phyloP scores from a whole-genome alignment of 2,113 vertebrate genomes.

The Circaetus cinerascens region DNA sequence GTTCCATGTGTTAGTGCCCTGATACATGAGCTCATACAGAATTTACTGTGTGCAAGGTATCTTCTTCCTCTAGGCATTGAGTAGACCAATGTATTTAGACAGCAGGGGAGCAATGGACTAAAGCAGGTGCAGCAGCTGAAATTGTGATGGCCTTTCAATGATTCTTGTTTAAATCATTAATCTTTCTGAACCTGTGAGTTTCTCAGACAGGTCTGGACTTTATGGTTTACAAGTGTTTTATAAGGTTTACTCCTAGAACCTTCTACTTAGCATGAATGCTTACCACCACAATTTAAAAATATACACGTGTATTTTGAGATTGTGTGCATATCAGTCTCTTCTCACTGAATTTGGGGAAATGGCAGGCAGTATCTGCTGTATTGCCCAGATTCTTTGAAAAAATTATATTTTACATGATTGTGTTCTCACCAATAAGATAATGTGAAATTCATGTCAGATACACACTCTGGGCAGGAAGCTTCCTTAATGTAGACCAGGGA shows the following conservation, averaged over 20 bases:
- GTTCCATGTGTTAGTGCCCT: constrained; percentile 28
- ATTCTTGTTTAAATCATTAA: not conserved
- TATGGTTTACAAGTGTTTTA: not conserved
- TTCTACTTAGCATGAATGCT: not conserved
- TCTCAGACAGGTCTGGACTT: not conserved
- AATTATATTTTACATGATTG: not conserved
- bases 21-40: not conserved
- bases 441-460: not conserved
- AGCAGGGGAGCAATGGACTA: constrained; percentile 11
- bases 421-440: not conserved
- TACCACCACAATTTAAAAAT: not conserved
- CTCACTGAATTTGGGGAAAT: not conserved
- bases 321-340: not conserved
- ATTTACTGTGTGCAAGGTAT: not conserved
- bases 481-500: not conserved
- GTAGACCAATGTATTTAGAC: not conserved
- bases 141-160: not conserved
- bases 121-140: constrained; percentile 40
- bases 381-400: not conserved
- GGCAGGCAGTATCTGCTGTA: not conserved
- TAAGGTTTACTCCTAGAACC: not conserved
- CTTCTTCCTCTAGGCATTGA: not conserved
- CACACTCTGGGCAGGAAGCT: not conserved
- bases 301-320: not conserved
- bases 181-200: not conserved